These are phyloP conservation scores for Emydura subglobosa DNA, from an alignment of 2,113 vertebrate species.

Conservation along the genomic window DNA sequence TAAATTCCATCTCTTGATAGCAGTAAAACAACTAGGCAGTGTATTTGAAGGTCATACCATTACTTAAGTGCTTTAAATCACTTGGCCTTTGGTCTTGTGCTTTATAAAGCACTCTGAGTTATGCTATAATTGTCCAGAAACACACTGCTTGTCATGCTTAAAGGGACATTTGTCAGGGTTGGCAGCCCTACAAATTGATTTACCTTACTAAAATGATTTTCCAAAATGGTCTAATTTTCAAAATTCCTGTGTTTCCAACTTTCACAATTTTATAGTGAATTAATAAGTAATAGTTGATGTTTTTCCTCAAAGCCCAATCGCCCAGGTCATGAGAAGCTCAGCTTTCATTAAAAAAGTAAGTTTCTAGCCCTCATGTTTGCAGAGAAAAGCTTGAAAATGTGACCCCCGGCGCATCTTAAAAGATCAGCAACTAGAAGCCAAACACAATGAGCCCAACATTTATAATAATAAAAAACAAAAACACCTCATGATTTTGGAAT, in stretches of 20 bases:
- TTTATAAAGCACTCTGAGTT: conserved; percentile 42
- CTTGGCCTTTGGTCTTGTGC: conserved; percentile 49
- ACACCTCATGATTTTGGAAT: background rate
- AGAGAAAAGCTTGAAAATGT: conserved; percentile 1
- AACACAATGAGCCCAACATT: background rate
- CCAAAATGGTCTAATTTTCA: conserved; percentile 31
- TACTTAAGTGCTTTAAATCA: conserved; percentile 6
- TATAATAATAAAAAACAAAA: background rate
- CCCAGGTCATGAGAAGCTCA: background rate
- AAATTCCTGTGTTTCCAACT: conserved; percentile 23
- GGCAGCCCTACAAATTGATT: background rate
- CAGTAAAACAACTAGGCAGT: background rate
- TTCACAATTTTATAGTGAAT: background rate
- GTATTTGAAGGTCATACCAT: background rate
- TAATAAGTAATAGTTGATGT: background rate
- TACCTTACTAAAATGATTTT: background rate
- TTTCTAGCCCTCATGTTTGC: conserved; percentile 15
- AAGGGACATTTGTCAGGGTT: conserved; percentile 3
- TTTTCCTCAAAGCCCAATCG: conserved; percentile 11
- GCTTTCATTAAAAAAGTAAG: background rate
- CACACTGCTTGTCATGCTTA: conserved; percentile 23
- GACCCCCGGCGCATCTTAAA: conserved; percentile 12
- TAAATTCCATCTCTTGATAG: background rate
- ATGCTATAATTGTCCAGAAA: conserved; percentile 41
- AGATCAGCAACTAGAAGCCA: conserved; percentile 31